Evolutionary conservation across 2,797 vertebrate genomes (phyloP).

Genomic region (Pterois miles): DNA sequence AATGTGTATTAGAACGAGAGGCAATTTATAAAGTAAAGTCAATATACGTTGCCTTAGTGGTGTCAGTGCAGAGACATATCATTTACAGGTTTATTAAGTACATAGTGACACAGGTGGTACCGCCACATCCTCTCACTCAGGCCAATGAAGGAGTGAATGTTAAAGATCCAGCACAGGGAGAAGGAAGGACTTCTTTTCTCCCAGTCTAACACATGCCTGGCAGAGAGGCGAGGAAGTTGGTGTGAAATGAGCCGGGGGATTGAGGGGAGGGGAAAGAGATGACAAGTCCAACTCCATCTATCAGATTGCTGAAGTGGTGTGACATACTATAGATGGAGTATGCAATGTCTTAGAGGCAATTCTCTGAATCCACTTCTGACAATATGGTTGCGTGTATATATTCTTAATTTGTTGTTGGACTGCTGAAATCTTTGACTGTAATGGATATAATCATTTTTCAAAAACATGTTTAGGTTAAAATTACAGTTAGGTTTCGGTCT

Average conservation of each 20-base stretch:
- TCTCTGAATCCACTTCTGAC: neutral
- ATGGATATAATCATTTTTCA: neutral
- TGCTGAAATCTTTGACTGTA: neutral
- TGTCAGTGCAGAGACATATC: neutral
- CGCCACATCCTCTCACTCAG: neutral
- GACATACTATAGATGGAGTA: slow-evolving; percentile 34
- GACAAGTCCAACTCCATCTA: slow-evolving; percentile 61
- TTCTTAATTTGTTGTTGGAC: neutral
- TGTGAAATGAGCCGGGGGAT: slow-evolving; percentile 72
- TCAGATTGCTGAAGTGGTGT: slow-evolving; percentile 51
- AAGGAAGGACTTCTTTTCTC: slow-evolving; percentile 8
- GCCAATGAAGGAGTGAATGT: neutral
- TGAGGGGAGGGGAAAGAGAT: slow-evolving; percentile 25
- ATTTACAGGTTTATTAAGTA: neutral
- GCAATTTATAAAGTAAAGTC: neutral
- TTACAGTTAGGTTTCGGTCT: neutral
- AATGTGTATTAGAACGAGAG: neutral
- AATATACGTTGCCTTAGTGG: neutral
- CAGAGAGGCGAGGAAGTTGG: slow-evolving; percentile 47
- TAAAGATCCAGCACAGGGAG: neutral
- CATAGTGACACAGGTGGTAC: neutral
- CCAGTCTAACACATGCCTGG: slow-evolving; percentile 26
- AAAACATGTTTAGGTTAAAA: neutral
- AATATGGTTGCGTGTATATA: neutral
- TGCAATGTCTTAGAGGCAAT: slow-evolving; percentile 9